Evolutionary conservation across 2,888 invertebrate genomes (phyloP), one percentile per base, ranked within the genome.

Genomic region (Carpatolechia fugitivella): DNA sequence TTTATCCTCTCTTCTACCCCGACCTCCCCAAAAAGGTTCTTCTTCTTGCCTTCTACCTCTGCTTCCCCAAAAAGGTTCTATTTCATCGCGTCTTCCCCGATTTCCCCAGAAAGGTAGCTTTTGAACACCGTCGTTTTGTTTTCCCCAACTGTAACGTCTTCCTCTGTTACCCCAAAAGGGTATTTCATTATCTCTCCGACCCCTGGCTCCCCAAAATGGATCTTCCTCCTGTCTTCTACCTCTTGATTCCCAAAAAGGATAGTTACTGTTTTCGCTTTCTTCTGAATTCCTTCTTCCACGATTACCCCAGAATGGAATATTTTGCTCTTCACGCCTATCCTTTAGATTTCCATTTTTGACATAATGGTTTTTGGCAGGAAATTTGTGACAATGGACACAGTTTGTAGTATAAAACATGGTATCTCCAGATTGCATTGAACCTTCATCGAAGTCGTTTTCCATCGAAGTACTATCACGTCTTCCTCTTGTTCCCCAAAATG

Each of bases 191-290:
- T 69, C 61, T 52, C 71, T 65, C 56, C 70, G 66, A 11, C 90
- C 90, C 40, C 87, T 70, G 48, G 80, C 87, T 13, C 86, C 90
- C 90, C 90, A 90, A 65, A 90, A 90, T 3, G 88, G 86, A 6
- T 70, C 70, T 1, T 64, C 56, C 6, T 65, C 69, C 36, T 72
- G 61, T 50, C 70, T 62, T 55, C 70, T 68, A 3, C 73, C 77
- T 52, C 76, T 63, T 41, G 68, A 73, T 14, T 72, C 75, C 74
- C 75, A 76, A 35, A 68, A 65, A 1, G 64, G 63, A 33, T n/a
- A 61, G 40, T 52, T 57, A n/a, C 55, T 59, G 11, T 59, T 53
- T 13, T 54, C 54, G 4, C 54, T 59, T 56, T 71, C 71, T 18
- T 66, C 64, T 33, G 67, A 68, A 61, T 60, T 61, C 44, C 82